These are phyloP conservation scores for Lanistes nyassanus DNA, from an alignment of 1,140 invertebrate genomes.

Conservation along the genomic window DNA sequence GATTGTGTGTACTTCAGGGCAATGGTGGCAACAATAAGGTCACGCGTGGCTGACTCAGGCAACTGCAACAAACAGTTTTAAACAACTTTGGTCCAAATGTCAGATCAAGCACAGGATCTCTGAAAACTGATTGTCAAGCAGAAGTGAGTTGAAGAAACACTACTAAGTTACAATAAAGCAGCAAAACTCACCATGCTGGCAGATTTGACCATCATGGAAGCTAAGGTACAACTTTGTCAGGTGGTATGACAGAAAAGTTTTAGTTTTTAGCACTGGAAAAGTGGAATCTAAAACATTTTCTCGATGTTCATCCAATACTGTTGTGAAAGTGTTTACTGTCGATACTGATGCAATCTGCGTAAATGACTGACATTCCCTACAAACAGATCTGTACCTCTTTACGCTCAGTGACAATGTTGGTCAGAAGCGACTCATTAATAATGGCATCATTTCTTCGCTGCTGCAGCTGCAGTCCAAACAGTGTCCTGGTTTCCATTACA, in stretches of 20 bases:
- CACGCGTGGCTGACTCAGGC: conserved; percentile 81
- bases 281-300: neutral
- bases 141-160: neutral
- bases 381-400: conserved; percentile 68
- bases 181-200: neutral
- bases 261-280: neutral
- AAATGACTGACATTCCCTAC: neutral
- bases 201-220: no score
- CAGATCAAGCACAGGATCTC: no score
- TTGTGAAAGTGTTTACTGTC: no score
- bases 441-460: conserved; percentile 91
- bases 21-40: conserved; percentile 95
- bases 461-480: conserved; percentile 92
- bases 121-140: neutral
- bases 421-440: conserved; percentile 83
- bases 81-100: conserved; percentile 3
- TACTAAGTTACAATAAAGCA: no score
- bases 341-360: neutral
- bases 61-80: conserved; percentile 67
- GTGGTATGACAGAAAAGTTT: no score
- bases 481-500: conserved; percentile 82
- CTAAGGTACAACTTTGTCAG: no score
- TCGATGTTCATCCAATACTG: neutral
- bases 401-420: conserved; percentile 84
- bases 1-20: conserved; percentile 98